Conservation (phyloP, 2,888 invertebrate species). For the Anagyrus pseudococci region DNA sequence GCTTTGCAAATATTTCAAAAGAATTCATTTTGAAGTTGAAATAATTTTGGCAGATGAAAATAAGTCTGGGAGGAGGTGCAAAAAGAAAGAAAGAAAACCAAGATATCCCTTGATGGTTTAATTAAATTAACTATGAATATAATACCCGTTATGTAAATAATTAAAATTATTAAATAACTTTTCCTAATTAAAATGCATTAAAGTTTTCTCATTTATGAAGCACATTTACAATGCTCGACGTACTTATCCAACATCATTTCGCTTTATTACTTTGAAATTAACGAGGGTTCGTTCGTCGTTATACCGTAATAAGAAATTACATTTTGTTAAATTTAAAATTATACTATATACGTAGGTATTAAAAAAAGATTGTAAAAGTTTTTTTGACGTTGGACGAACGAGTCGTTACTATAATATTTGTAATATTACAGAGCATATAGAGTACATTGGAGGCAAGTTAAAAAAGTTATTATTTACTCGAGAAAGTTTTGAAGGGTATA, state of each 20-base stretch:
- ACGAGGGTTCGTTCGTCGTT: slow-evolving; percentile 21
- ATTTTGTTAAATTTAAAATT: slow-evolving; percentile 1
- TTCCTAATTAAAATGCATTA: slow-evolving; percentile 27
- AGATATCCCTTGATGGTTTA: neutral
- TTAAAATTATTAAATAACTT: slow-evolving; percentile 25
- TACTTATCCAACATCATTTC: slow-evolving; percentile 23
- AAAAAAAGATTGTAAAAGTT: neutral
- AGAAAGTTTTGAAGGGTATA: too few relatives aligned
- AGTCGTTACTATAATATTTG: too few relatives aligned
- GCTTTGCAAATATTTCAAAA: too few relatives aligned
- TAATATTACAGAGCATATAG: too few relatives aligned
- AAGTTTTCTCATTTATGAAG: slow-evolving; percentile 29
- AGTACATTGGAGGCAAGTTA: too few relatives aligned
- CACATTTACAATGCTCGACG: slow-evolving; percentile 16
- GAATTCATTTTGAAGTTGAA: too few relatives aligned
- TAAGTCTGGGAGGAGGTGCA: too few relatives aligned
- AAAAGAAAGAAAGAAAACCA: too few relatives aligned
- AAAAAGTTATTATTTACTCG: too few relatives aligned
- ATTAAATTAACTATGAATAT: slow-evolving; percentile 1
- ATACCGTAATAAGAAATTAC: slow-evolving; percentile 17
- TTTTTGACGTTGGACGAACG: too few relatives aligned
- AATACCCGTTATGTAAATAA: slow-evolving; percentile 1
- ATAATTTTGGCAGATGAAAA: too few relatives aligned
- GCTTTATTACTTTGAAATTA: slow-evolving; percentile 33
- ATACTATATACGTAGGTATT: neutral